Base-by-base conservation (phyloP, 2,113 vertebrate genomes). In the Xerus inauris region DNA sequence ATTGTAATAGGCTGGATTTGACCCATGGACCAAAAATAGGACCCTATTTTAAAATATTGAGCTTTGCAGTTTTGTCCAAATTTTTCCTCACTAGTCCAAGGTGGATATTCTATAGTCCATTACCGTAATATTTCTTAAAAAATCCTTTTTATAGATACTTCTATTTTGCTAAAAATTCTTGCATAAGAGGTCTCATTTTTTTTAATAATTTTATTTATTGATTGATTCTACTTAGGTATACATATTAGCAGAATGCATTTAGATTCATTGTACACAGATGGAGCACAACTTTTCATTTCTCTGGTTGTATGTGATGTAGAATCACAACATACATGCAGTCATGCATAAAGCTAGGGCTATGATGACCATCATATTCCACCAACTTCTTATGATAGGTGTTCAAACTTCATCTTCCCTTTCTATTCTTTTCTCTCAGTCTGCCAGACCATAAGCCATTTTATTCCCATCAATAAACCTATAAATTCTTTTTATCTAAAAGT, bases 401-500 rank as follows among this genome's bases (percentile, higher is more conserved):
- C 40, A 86, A 76, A 84, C 62, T 83, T 89, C 26, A 51, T 45
- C 13, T 76, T 85, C 20, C 10, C 6, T 59, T 57, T 51, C 26
- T 47, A 38, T 9, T 73, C 71, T 45, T 51, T 7, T 93, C 42
- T 90, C 5, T 82, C n/a, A 45, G 19, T 86, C 45, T 75, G 51
- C 47, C 26, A 82, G n/a, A 76, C 81, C 35, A 30, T 30, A 81
- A 38, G 38, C 9, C 3, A 19, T 89, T 94, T 85, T n/a, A 45
- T 85, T 94, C 22, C 4, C 24, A 24, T 67, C 14, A 54, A 6
- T 82, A 28, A 42, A 59, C 30, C 6, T 88, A 7, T 17, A 81
- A 81, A 38, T 71, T 73, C 28, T 84, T 88, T 96, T 77, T 84
- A 81, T 30, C 5, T 47, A 59, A 96, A 94, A 73, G 12, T 73